Base-by-base conservation (phyloP, 2,888 invertebrate genomes). In the Timandra comae region DNA sequence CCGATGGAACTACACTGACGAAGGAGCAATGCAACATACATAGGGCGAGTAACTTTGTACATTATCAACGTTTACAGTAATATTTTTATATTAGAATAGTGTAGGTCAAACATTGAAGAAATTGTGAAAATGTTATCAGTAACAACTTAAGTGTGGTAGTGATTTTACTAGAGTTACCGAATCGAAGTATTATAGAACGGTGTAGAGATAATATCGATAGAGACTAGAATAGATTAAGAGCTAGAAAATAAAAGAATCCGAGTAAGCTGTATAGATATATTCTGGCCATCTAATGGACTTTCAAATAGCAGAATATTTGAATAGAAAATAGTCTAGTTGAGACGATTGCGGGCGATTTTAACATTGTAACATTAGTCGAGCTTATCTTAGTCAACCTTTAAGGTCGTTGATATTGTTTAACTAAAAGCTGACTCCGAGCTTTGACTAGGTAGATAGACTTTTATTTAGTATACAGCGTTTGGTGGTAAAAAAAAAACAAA, bases 41-140 rank as follows among this genome's bases (percentile, higher is more conserved):
- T 81, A 82, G 82, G 84, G 85, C 85, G 84, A 85, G 85, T 85
- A 85, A 85, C 54, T 76, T 80, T 76, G 65, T 78, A 75, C 70
- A 69, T 76, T 72, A 63, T 61, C 50, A 58, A 66, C 63, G 76
- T 80, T 78, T 65, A 63, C 56, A 53, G 63, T 65, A 69, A 63
- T 60, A 62, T 50, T 55, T 73, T 74, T 61, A 58, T 57, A 44
- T 62, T 84, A 82, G 82, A 64, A 71, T 82, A 82, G 82, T 46
- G 63, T 80, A 77, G 67, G 68, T 16, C 56, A 54, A 62, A 50
- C 43, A 52, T 52, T 54, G 62, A 68, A 63, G 61, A 50, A 50
- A 63, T 63, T 65, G 59, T 52, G 59, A 62, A 63, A 61, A 55
- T 55, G 50, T 45, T 52, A 49, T 50, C 54, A 61, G 48, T 57